Evolutionary conservation across 2,113 vertebrate genomes (phyloP).

Genomic region (Daboia siamensis): DNA sequence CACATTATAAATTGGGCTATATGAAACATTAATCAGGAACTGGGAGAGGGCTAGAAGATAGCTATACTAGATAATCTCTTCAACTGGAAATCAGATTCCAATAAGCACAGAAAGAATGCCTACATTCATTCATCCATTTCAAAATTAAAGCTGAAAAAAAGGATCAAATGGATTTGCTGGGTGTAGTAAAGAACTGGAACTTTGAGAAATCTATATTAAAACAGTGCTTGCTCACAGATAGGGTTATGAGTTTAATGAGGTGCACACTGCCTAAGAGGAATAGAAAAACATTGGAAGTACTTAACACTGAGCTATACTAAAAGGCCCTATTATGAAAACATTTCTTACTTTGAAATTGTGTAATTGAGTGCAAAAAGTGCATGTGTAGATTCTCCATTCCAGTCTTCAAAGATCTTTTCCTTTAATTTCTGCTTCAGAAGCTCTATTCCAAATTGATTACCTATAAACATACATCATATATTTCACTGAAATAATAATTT

Average conservation of each 20-base stretch:
- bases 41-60: background rate
- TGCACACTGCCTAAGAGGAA: background rate
- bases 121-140: background rate
- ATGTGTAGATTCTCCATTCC: constrained; percentile 49
- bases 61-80: background rate
- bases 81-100: background rate
- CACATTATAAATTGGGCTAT: background rate
- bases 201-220: background rate
- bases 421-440: constrained; percentile 56
- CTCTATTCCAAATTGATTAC: constrained; percentile 50
- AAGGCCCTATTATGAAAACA: background rate
- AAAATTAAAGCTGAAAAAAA: background rate
- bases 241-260: background rate
- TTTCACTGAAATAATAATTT: constrained; percentile 5
- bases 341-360: constrained; percentile 48
- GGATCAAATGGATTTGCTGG: background rate
- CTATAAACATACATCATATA: constrained; percentile 32
- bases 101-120: background rate
- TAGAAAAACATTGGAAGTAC: background rate
- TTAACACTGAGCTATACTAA: background rate
- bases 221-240: background rate
- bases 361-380: constrained; percentile 47
- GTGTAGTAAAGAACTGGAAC: background rate
- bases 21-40: background rate
- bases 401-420: constrained; percentile 40